Evolutionary conservation across 2,113 vertebrate genomes (phyloP).

Genomic region (Phainopepla nitens): DNA sequence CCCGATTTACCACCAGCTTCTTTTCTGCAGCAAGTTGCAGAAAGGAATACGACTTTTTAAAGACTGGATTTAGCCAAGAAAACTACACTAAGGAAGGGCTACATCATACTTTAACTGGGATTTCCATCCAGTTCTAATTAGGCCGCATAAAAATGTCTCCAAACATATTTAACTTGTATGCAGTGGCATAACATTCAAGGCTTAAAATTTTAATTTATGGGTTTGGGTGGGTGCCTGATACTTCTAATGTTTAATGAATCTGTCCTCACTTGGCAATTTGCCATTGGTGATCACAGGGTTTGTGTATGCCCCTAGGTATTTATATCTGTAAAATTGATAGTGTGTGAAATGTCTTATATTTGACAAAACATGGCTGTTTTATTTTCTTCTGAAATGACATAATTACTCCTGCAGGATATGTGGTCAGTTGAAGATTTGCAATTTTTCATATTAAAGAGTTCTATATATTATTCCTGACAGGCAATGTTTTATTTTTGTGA

Average conservation of each 20-base stretch:
- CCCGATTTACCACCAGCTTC: not conserved
- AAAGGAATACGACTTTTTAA: constrained; percentile 30
- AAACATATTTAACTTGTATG: constrained; percentile 19
- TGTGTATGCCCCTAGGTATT: constrained; percentile 43
- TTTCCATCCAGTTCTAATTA: constrained; percentile 55
- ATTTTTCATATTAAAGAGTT: constrained; percentile 35
- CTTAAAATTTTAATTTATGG: constrained; percentile 49
- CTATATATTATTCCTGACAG: constrained; percentile 45
- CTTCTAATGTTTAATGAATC: constrained; percentile 47
- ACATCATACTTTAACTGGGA: constrained; percentile 13
- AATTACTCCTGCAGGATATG: constrained; percentile 57
- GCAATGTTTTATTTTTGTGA: constrained; percentile 19
- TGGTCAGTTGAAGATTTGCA: constrained; percentile 39
- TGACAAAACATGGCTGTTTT: constrained; percentile 50
- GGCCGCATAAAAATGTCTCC: constrained; percentile 34
- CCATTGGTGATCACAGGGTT: constrained; percentile 23
- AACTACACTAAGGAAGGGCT: not conserved
- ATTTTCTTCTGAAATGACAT: constrained; percentile 53
- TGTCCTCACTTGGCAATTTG: constrained; percentile 50
- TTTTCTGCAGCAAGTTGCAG: constrained; percentile 20
- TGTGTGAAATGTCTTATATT: constrained; percentile 54
- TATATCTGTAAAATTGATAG: constrained; percentile 58
- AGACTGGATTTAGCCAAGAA: constrained; percentile 11
- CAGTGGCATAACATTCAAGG: not conserved
- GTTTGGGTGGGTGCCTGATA: constrained; percentile 37